Evolutionary conservation across 35 echinoderm and acorn worm genomes (phyloP), one percentile per base, ranked within the genome.

Genomic region (Heliocidaris erythrogramma): DNA sequence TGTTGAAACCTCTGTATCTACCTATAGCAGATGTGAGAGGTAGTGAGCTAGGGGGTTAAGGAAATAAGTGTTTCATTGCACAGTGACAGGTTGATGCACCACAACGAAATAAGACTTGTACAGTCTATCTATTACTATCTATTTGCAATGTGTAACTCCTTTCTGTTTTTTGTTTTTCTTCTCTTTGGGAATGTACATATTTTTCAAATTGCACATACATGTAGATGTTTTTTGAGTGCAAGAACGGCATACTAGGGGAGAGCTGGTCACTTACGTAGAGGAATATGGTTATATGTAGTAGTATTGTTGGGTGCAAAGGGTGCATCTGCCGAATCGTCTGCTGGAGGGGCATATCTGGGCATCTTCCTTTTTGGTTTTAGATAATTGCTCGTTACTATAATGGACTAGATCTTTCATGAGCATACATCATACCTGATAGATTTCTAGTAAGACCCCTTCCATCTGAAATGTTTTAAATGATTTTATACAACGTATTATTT

Each of bases 121-220:
- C 65, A 78, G 27, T 78, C 65, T 78, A 27, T 78, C 21, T 78
- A 78, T 78, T 78, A 78, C 65, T 78, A n/a, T n/a, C n/a, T n/a
- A 18, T 27, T 78, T 78, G 65, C 65, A 78, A 78, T 78, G n/a
- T n/a, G 65, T 78, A 78, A 78, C 65, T n/a, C 27, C 65, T 78
- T 78, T 78, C 65, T 78, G 65, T 78, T 78, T 42, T 78, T 71
- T 71, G 52, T 71, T 71, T 42, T 78, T 78, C 65, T 78, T 78
- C 65, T 78, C 65, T 21, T 89, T 17, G 87, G 31, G 87, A 89
- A 89, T 89, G 87, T 89, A 47, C 87, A 89, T 47, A 89, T 47
- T 48, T 89, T 89, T 89, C 47, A 89, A 88, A 89, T 89, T 89
- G 65, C 65, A 78, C 65, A 78, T 78, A 78, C 18, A 78, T 78